Evolutionary conservation across 2,113 vertebrate genomes (phyloP), one percentile per base, ranked within the genome.

Genomic region (Aix galericulata): DNA sequence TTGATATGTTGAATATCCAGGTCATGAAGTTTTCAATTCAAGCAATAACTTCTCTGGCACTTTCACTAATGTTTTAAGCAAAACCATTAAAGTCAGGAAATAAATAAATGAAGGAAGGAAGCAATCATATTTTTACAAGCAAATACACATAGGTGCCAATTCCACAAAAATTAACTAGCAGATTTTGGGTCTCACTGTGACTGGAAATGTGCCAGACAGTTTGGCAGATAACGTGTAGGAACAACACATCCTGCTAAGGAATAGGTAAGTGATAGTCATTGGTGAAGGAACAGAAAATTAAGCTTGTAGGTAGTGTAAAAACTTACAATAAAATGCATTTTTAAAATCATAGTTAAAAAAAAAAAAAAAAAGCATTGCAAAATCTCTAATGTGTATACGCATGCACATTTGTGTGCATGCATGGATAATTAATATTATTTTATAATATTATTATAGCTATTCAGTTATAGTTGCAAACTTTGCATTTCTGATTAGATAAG

Each of bases 31-130:
- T 91, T 87, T 94, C 3, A 5, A 52, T 94, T 91, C 48, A 68
- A 93, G 89, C 36, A 95, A 68, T 73, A 92, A 94, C 22, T 89
- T 77, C n/a, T 76, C 71, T 97, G 94, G 95, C 87, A 82, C 25
- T 88, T 93, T 6, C 17, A 76, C 8, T 94, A 53, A 79, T 73
- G 14, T 94, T 95, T 95, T 79, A 89, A 97, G 55, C 59, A 82
- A 94, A 91, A 29, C 38, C 18, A 82, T 74, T 89, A 95, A 94
- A 95, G 3, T 85, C 93, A 97, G 96, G 95, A 97, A 97, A 89
- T 56, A 96, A 96, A 94, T 82, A 92, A 81, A 55, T 48, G 89
- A 95, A 93, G 93, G 93, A 96, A 97, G 96, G 95, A 97, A 96
- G 93, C 11, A 93, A 91, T 60, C 78, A 40, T 92, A 77, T 52